Base-by-base conservation (phyloP, 2,113 vertebrate species). In the Pterocles burchelli region DNA sequence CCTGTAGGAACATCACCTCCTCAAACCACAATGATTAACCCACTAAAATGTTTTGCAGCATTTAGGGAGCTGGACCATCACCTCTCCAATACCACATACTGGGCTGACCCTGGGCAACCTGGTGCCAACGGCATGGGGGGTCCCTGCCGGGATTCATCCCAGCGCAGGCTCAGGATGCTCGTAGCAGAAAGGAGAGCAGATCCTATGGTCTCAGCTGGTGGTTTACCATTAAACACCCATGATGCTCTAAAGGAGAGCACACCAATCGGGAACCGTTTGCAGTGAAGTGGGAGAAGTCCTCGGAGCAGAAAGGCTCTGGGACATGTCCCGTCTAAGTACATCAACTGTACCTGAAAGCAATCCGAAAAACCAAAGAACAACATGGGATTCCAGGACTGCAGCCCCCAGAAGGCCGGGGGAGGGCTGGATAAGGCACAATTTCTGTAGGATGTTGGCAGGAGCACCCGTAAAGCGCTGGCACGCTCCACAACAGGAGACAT, bases 201-300 rank as follows among this genome's bases (percentile, higher is more conserved):
- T 26, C 22, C 36, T 19, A 51, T n/a, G 12, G 7, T 19, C 66
- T 52, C 46, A 51, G 45, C 20, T 29, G 46, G 52, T 4, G 25
- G 33, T 25, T 89, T 38, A 38, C 58, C 21, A 6, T 46, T 16
- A 70, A 29, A 38, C 17, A 36, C 55, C 24, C 17, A 0, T 1
- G 2, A 22, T 24, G 10, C 36, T 49, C 29, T 11, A 29, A 75
- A 21, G 49, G 41, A 66, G 75, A 38, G 29, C 48, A 65, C 31
- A 36, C 10, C 0, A 1, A 31, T 26, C 21, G 6, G 0, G 11
- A 15, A 51, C 13, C 19, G 1, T n/a, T 63, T 22, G 28, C 58
- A 36, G 17, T 3, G 11, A 85, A 70, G 34, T 28, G 74, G 46
- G 19, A 57, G 49, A 17, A 36, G 12, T 89, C 17, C 48, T 66